phyloP scores from a whole-genome alignment of 2,113 vertebrate genomes.

The Antechinus stuartii region DNA sequence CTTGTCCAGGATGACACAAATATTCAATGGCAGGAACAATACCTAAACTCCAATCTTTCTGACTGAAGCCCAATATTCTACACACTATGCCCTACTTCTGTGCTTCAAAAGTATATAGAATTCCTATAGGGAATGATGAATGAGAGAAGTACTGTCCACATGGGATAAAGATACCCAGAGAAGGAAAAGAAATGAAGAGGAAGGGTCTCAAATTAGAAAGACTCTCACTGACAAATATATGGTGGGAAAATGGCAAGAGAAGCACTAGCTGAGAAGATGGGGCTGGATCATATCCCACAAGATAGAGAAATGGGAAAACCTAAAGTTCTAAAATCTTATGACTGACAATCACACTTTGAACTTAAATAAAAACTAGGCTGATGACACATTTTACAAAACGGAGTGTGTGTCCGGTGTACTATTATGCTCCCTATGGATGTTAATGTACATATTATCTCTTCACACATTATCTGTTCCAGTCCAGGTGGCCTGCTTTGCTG shows the following conservation, averaged over 20 bases:
- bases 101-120: conserved; percentile 15
- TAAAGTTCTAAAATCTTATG: background rate
- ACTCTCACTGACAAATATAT: background rate
- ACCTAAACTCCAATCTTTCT: background rate
- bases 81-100: background rate
- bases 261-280: background rate
- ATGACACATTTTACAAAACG: background rate
- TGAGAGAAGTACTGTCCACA: background rate
- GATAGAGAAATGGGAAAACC: background rate
- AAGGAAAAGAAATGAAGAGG: background rate
- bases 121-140: background rate
- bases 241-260: background rate
- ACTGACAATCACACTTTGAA: background rate
- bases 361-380: background rate
- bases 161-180: background rate
- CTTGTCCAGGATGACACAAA: background rate
- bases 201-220: background rate
- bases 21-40: background rate
- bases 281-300: background rate
- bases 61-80: background rate
- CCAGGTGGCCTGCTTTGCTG: too few species aligned
- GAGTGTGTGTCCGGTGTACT: background rate
- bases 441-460: background rate
- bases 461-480: too few species aligned
- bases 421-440: background rate